phyloP scores from a whole-genome alignment of 2,888 invertebrate genomes.

The Diabrotica balteata region DNA sequence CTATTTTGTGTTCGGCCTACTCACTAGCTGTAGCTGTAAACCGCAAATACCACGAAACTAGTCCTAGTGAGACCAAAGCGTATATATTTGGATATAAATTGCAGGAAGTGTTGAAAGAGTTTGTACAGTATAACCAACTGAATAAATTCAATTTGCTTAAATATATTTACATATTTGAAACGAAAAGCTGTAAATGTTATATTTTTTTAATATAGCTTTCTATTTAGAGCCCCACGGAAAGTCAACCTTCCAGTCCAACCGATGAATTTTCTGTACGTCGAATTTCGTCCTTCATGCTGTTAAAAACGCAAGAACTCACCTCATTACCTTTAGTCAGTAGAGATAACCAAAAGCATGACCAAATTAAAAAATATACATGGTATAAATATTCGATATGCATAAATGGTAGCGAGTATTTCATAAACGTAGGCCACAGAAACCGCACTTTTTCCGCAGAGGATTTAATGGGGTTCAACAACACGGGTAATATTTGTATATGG shows the following conservation, averaged over 20 bases:
- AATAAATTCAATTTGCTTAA: too few relatives aligned
- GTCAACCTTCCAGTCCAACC: conserved; percentile 60
- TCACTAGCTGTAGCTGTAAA: too few relatives aligned
- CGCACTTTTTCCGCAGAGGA: conserved; percentile 73
- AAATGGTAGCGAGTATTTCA: conserved; percentile 62
- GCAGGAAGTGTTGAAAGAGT: too few relatives aligned
- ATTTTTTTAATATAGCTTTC: conserved; percentile 7
- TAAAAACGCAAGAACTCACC: conserved; percentile 61
- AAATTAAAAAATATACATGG: conserved; percentile 65
- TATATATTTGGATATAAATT: too few relatives aligned
- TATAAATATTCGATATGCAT: conserved; percentile 67
- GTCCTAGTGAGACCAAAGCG: too few relatives aligned
- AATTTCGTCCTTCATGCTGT: conserved; percentile 67
- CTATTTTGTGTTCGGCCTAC: too few relatives aligned
- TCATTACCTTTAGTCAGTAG: conserved; percentile 31
- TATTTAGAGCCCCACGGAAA: conserved; percentile 57
- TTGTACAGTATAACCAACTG: too few relatives aligned
- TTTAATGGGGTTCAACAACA: conserved; percentile 82
- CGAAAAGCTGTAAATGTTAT: too few relatives aligned
- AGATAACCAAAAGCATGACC: conserved; percentile 46
- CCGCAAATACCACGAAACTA: too few relatives aligned
- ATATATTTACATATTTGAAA: too few relatives aligned
- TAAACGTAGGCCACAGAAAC: conserved; percentile 68
- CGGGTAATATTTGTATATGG: conserved; percentile 82
- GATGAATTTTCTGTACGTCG: conserved; percentile 66